Conservation (phyloP, 2,797 vertebrate species). For the Acrossocheilus fasciatus region DNA sequence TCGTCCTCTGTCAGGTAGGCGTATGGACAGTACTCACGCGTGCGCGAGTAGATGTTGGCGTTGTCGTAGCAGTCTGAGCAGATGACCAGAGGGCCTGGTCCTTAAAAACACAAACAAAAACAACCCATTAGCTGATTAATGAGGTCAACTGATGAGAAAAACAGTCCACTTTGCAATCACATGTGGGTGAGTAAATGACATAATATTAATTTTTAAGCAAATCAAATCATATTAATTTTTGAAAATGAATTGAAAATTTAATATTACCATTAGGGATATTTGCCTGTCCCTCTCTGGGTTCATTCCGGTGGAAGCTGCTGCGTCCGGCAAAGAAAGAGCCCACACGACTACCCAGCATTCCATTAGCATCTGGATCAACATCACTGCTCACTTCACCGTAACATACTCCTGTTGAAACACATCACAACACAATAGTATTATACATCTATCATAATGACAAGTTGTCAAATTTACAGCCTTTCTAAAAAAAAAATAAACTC, state of each 20-base stretch:
- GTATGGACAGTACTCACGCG: conserved; percentile 93
- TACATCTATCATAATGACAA: not conserved
- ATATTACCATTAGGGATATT: conserved; percentile 73
- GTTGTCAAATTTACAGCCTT: not conserved
- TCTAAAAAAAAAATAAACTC: not conserved
- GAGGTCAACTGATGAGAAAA: not conserved
- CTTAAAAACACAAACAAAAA: conserved; percentile 64
- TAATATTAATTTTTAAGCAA: not conserved
- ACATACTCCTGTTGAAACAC: conserved; percentile 75
- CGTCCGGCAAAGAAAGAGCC: conserved; percentile 80
- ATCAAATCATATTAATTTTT: not conserved
- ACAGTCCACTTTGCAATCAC: not conserved
- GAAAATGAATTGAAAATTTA: not conserved
- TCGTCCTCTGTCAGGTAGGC: conserved; percentile 89
- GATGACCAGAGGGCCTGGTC: conserved; percentile 84
- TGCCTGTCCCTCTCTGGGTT: conserved; percentile 72
- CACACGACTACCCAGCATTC: conserved; percentile 75
- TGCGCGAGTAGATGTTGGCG: conserved; percentile 93
- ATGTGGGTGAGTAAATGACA: not conserved
- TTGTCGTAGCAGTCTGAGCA: conserved; percentile 98
- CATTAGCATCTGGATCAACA: conserved; percentile 77
- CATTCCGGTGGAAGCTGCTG: conserved; percentile 80
- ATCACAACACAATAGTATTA: conserved; percentile 2
- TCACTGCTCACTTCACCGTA: conserved; percentile 81
- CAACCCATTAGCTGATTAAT: not conserved